Evolutionary conservation across 2,113 vertebrate genomes (phyloP), one percentile per base, ranked within the genome.

Genomic region (Asarcornis scutulata): DNA sequence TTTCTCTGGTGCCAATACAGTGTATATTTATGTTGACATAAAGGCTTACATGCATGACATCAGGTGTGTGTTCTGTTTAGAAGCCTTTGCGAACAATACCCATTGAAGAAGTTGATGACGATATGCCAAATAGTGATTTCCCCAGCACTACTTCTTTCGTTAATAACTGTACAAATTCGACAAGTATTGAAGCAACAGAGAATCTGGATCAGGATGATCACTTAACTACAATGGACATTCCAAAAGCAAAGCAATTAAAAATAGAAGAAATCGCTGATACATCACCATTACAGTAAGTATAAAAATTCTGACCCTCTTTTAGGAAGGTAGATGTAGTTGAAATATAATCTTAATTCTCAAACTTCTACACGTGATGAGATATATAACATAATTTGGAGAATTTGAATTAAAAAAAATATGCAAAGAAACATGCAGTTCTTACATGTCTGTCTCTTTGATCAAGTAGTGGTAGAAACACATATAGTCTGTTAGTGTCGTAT

Each of bases 231-330:
- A 55, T 52, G 81, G 98, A 97, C 10, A 97, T 92, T 81, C 98
- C 99, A 34, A 98, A 97, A 88, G 98, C 98, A 95, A 99, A 99
- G 97, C 98, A 99, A 74, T 97, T 99, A 91, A 99, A 99, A 97
- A 99, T 99, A n/a, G 99, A 99, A 97, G 99, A 99, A 97, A 92
- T 97, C 10, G 78, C 96, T 60, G 98, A 98, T 79, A 21, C 46
- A 0, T 82, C 97, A 36, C 50, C 83, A 11, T 31, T 63, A 31
- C 53, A 56, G 98, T 96, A 91, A 95, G 99, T 99, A 69, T 96
- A 96, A 59, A 50, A 55, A 85, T 31, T 71, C 27, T 64, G 9
- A 32, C 88, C 6, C 7, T 22, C 18, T n/a, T 66, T 78, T 63
- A 20, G 22, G 88, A 60, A 56, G 12, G 8, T 77, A 86, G 69